Evolutionary conservation across 1,140 invertebrate genomes (phyloP).

Genomic region (Kradibia gibbosae): DNA sequence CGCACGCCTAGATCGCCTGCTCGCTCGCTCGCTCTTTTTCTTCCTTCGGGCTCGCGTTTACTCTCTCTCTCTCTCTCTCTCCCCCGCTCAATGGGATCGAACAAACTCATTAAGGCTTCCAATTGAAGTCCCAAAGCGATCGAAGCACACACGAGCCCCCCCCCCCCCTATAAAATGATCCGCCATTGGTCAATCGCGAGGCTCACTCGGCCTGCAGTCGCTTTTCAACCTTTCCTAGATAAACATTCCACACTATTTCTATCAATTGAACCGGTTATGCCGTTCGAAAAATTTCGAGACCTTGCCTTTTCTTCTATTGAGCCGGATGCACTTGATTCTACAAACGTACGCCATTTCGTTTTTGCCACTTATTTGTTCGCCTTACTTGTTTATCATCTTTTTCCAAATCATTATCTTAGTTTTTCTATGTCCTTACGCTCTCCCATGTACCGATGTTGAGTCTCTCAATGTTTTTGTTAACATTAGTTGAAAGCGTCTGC

Average conservation of each 20-base stretch:
- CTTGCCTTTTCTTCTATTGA: background rate
- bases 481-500: no score
- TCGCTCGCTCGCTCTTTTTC: conserved; percentile 59
- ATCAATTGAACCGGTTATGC: background rate
- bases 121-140: background rate
- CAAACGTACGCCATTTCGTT: background rate
- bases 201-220: background rate
- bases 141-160: background rate
- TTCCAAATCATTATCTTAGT: no score
- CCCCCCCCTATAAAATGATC: background rate
- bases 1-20: conserved; percentile 32
- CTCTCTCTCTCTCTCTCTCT: background rate
- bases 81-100: conserved; percentile 19
- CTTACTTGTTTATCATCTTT: no score
- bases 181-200: conserved; percentile 9
- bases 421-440: no score
- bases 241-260: background rate
- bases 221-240: background rate
- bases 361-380: background rate
- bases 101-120: no score
- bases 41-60: background rate
- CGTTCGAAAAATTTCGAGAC: background rate
- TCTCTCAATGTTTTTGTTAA: no score
- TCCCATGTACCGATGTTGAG: no score
- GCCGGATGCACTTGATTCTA: background rate